These are phyloP conservation scores for Tachycineta bicolor DNA, from an alignment of 2,113 vertebrate genomes.

Conservation along the genomic window DNA sequence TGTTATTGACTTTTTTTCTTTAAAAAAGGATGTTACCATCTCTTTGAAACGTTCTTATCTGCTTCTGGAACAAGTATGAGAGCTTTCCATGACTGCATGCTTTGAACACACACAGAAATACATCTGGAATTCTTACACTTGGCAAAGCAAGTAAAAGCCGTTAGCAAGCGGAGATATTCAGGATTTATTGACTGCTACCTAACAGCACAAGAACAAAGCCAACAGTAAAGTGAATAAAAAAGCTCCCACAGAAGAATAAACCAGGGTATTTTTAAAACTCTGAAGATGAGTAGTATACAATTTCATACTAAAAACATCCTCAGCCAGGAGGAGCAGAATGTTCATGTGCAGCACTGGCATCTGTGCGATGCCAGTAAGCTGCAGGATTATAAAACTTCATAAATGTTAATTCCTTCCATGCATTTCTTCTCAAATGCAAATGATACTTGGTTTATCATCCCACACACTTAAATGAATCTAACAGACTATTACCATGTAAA, in stretches of 20 bases:
- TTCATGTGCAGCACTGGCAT: not conserved
- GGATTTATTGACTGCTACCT: not conserved
- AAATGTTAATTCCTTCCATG: constrained; percentile 59
- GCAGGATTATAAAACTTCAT: constrained; percentile 41
- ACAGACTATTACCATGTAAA: constrained; percentile 28
- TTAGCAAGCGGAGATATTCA: not conserved
- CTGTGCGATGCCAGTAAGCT: constrained; percentile 21
- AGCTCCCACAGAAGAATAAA: not conserved
- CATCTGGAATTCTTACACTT: not conserved
- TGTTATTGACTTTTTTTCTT: not conserved
- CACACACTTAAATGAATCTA: constrained; percentile 28
- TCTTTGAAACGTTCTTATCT: not conserved
- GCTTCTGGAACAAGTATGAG: not conserved
- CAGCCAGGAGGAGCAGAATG: not conserved
- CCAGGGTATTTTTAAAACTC: not conserved
- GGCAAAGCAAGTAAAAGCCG: not conserved
- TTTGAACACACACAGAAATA: not conserved
- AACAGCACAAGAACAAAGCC: not conserved
- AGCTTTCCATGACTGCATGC: not conserved
- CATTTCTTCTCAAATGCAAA: constrained; percentile 65
- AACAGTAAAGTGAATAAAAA: not conserved
- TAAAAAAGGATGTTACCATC: not conserved
- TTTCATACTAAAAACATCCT: not conserved
- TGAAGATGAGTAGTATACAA: not conserved
- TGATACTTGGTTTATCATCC: not conserved